Base-by-base conservation (phyloP, 1,140 invertebrate genomes). In the Anoplolepis gracilipes region DNA sequence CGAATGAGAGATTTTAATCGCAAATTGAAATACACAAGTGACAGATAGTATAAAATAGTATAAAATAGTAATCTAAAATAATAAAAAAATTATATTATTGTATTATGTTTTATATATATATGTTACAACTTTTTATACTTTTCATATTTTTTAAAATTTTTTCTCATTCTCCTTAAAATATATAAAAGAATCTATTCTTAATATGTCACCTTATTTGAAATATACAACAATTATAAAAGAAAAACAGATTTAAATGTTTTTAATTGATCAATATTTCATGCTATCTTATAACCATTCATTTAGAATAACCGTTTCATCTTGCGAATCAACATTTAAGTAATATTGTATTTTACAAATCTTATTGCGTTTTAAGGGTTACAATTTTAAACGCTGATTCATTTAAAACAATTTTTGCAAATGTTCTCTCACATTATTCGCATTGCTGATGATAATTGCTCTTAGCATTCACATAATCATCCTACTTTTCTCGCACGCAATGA, bases 301-400 rank as follows among this genome's bases (percentile, higher is more conserved):
- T 28, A 69, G n/a, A n/a, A n/a, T n/a, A 13, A 36, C 10, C 4
- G 3, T 28, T 10, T 62, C 11, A n/a, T 76, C 16, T 16, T 25
- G 36, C 0, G 8, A 42, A 22, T 76, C 33, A 76, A 62, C 13
- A 76, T 28, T 10, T 16, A 39, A 36, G 8, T 3, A 22, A 0
- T 33, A n/a, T 73, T 22, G 7, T 73, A 39, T 6, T 76, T 76
- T 61, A 76, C 25, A 76, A 62, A 76, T 42, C 55, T 76, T 62
- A 76, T 62, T 6, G 55, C 22, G 46, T 11, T 16, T 10, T 8
- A 3, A 36, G 4, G 10, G 59, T 75, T 59, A 59, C n/a, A 73
- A 25, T 75, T 75, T 75, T 75, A 75, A 75, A 62, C 36, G 36
- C 55, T 62, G 73, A 76, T 76, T 62, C 73, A 76, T 76, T 75